Conservation (phyloP, 2,797 vertebrate genomes). For the Platalea minor region DNA sequence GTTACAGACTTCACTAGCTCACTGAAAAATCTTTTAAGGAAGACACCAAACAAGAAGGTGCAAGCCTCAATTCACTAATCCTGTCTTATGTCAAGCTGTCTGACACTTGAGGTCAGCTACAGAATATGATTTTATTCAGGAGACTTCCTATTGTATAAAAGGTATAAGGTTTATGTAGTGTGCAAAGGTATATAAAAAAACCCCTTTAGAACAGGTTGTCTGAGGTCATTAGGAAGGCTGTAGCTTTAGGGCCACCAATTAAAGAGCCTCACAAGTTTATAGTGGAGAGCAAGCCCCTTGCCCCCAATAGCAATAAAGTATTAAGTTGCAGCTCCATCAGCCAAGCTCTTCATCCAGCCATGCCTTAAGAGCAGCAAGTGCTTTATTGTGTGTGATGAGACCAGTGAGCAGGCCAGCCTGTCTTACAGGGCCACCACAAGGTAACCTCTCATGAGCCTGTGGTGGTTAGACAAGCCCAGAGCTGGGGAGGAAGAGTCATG, state of each 20-base stretch:
- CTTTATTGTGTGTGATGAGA: background rate
- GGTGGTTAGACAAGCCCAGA: background rate
- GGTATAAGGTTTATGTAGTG: background rate
- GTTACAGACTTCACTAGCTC: slow-evolving; percentile 20
- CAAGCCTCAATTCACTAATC: background rate
- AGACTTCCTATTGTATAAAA: background rate
- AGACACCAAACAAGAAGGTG: background rate
- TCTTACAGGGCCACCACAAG: background rate
- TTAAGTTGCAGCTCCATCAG: background rate
- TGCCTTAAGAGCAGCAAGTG: background rate
- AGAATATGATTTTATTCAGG: background rate
- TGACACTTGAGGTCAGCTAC: background rate
- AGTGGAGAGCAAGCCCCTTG: background rate
- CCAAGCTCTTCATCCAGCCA: background rate
- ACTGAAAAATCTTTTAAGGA: background rate
- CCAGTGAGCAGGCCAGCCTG: background rate
- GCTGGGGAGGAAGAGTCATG: background rate
- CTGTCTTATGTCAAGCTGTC: background rate
- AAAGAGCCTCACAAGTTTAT: background rate
- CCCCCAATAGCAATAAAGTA: background rate
- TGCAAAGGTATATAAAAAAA: background rate
- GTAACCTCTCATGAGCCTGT: background rate
- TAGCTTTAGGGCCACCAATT: background rate
- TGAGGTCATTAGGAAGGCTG: background rate
- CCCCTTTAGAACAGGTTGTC: background rate